These are phyloP conservation scores for Corynorhinus townsendii DNA, from an alignment of 2,113 vertebrate species.

Conservation along the genomic window DNA sequence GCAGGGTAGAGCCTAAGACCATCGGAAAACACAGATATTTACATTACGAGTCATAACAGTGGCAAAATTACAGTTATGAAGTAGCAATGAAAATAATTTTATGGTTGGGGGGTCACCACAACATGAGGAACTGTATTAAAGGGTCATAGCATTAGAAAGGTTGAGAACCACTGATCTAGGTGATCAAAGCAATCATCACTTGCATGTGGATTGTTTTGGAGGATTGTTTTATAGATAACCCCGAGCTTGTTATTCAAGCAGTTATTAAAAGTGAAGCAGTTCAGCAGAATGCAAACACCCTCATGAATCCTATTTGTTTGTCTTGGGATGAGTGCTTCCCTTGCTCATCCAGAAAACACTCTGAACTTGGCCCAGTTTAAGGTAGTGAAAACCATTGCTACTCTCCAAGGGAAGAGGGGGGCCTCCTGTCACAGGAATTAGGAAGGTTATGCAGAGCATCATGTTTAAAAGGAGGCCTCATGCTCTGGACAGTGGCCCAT, in stretches of 20 bases:
- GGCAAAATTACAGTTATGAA: too few species aligned
- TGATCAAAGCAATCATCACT: too few species aligned
- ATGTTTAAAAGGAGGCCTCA: neutral
- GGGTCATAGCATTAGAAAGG: too few species aligned
- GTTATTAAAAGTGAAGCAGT: neutral
- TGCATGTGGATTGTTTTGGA: neutral
- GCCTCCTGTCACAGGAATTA: neutral
- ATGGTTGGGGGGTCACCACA: too few species aligned
- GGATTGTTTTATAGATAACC: neutral
- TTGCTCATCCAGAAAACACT: slow-evolving; percentile 43
- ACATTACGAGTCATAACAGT: too few species aligned
- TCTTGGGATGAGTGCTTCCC: neutral
- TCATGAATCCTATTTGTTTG: neutral
- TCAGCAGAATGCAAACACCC: neutral
- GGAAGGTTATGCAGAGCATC: neutral
- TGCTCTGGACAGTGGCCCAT: neutral
- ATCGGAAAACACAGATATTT: too few species aligned
- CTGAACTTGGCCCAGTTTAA: neutral
- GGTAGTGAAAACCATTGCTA: neutral
- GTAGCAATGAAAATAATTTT: too few species aligned
- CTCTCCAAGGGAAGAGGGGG: neutral
- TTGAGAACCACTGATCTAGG: too few species aligned
- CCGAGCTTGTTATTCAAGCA: neutral
- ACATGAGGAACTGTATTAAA: too few species aligned
- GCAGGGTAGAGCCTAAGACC: too few species aligned